Evolutionary conservation across 2,797 vertebrate species (phyloP), one percentile per base, ranked within the genome.

Genomic region (Parauchenoglanis punctatus): DNA sequence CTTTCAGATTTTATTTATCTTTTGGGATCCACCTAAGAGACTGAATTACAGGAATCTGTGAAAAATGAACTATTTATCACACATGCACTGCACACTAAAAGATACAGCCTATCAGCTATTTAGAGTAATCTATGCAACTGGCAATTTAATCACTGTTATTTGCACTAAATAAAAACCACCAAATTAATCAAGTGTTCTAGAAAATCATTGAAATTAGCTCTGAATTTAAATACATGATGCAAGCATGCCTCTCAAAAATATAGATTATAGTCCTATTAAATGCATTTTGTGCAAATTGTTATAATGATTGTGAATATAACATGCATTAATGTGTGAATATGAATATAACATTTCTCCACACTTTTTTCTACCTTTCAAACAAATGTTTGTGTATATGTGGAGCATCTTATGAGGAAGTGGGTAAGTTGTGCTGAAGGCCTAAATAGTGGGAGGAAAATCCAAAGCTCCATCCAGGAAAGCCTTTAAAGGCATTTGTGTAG

Each of bases 71-170:
- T 68, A 49, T 83, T 83, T 68, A 83, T 67, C 44, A 31, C 44
- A 81, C 58, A 61, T 61, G 49, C 49, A 49, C 49, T 49, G 49
- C 49, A 49, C 5, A 49, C n/a, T 46, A 35, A 72, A 40, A 59
- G 68, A 59, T 84, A 56, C 35, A 61, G 17, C 17, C 52, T 84
- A 58, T 85, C 31, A 44, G 56, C 35, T 85, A 73, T 85, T 54
- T 76, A 76, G 25, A 31, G 58, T 46, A 61, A 61, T 83, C n/a
- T 83, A 25, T 49, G 81, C 58, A 82, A 86, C 73, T 61, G 67
- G 7, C 58, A 87, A 83, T 82, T 81, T 65, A 82, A 59, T 17
- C 52, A 81, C 65, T 72, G 72, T 81, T 81, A 81, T 61, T 81
- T 81, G 25, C 25, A 72, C 44, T 75, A 73, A 31, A 63, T 65